Evolutionary conservation across 2,113 vertebrate species (phyloP).

Genomic region (Cyanistes caeruleus): DNA sequence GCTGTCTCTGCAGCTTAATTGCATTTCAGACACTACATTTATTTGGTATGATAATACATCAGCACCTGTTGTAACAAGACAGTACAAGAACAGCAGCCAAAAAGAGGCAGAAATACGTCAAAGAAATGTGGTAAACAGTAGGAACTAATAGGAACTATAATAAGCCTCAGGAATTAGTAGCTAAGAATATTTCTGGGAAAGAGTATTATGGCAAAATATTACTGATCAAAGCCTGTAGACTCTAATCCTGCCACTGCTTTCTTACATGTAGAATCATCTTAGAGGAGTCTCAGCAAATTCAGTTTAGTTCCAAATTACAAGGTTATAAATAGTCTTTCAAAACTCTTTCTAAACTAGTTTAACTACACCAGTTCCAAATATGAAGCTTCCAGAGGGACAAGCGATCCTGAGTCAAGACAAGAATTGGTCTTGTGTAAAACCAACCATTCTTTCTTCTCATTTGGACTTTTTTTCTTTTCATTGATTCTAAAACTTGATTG

Average conservation of each 20-base stretch:
- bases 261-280: background rate
- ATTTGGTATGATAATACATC: background rate
- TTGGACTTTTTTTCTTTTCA: background rate
- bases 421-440: background rate
- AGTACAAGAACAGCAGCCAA: background rate
- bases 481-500: background rate
- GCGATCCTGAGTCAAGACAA: background rate
- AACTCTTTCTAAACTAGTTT: background rate
- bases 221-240: background rate
- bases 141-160: background rate
- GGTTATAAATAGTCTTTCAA: background rate
- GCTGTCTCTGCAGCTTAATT: background rate
- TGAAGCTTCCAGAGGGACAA: background rate
- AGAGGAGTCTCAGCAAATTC: background rate
- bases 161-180: background rate
- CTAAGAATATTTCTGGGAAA: constrained; percentile 9
- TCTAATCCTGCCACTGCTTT: background rate
- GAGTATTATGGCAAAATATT: background rate
- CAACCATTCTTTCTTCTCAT: background rate
- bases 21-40: background rate
- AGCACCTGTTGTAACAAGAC: constrained; percentile 1
- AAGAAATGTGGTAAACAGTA: background rate
- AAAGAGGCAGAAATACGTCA: background rate
- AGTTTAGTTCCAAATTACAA: background rate
- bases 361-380: background rate